Conservation (phyloP, 2,113 vertebrate genomes). For the Nothocercus nigrocapillus region DNA sequence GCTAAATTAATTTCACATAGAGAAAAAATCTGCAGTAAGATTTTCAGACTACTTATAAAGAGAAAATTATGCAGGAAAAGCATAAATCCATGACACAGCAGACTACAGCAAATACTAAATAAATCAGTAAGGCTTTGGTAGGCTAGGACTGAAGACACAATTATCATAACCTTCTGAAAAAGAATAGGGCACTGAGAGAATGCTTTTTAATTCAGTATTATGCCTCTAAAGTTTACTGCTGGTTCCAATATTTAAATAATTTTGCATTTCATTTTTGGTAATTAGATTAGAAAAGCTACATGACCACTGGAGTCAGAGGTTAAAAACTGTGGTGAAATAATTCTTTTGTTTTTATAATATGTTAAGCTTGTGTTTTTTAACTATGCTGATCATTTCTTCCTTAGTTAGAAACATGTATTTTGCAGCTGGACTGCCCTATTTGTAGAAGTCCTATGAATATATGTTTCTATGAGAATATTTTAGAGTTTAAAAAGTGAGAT, state of each 20-base stretch:
- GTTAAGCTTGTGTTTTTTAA: not conserved
- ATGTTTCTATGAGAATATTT: not conserved
- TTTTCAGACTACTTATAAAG: not conserved
- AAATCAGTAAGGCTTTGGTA: not conserved
- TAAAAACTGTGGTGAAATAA: not conserved
- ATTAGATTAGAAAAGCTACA: not conserved
- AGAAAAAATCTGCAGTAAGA: constrained; percentile 10
- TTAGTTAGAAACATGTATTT: not conserved
- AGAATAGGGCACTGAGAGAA: not conserved
- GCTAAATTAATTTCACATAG: not conserved
- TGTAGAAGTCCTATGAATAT: not conserved
- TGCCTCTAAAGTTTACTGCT: not conserved
- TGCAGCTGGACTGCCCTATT: not conserved
- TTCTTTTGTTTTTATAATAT: not conserved
- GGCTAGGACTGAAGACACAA: not conserved
- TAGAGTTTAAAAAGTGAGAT: not conserved
- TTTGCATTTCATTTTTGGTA: not conserved
- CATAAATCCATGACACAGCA: not conserved
- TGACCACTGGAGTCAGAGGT: not conserved
- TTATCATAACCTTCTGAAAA: not conserved
- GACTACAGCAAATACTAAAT: not conserved
- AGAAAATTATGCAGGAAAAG: not conserved
- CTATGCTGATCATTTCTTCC: not conserved
- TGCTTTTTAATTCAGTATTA: not conserved
- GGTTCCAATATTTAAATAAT: not conserved